These are phyloP conservation scores for Aphelenchoides fujianensis DNA, from an alignment of 1,140 invertebrate species.

Conservation along the genomic window DNA sequence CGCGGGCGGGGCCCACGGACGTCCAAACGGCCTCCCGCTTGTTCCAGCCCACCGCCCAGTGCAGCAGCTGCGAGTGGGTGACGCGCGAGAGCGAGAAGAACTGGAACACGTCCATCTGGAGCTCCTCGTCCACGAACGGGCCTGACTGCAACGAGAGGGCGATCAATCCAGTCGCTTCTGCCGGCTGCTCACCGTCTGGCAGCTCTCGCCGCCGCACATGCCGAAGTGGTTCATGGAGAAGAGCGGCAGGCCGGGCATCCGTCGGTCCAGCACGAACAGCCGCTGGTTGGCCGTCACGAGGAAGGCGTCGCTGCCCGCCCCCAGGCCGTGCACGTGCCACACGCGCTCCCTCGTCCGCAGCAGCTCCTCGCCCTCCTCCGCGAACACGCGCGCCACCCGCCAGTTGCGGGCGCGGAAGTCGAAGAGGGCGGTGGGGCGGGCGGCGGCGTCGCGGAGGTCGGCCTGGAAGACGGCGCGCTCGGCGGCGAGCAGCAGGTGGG, in stretches of 20 bases:
- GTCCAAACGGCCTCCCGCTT: constrained; percentile 14
- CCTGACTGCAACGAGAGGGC: constrained; percentile 2
- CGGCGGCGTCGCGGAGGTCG: background rate
- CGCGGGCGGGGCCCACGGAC: constrained; percentile 3
- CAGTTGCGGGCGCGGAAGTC: background rate
- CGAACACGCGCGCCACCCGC: background rate
- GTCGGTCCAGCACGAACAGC: constrained; percentile 12
- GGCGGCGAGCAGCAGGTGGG: background rate
- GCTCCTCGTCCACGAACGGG: constrained; percentile 3
- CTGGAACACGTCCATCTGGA: constrained; percentile 9
- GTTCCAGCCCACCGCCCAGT: constrained; percentile 22
- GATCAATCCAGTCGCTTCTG: background rate
- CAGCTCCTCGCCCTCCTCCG: background rate
- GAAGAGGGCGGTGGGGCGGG: background rate
- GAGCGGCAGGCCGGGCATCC: constrained; percentile 9
- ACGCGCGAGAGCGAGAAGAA: background rate
- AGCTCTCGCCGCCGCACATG: constrained; percentile 9
- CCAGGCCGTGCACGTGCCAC: background rate
- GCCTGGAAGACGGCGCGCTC: background rate
- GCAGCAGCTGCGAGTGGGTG: background rate
- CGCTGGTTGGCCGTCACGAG: constrained; percentile 6
- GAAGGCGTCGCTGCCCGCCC: background rate
- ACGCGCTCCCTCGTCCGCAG: constrained; percentile 1
- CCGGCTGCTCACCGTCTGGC: background rate
- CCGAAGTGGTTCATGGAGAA: constrained; percentile 17